A percentile compares a stretch with the other conserved stretches of the same genome.
phyloP scores from a whole-genome alignment of 2,113 vertebrate species.

The Mobula hypostoma region DNA sequence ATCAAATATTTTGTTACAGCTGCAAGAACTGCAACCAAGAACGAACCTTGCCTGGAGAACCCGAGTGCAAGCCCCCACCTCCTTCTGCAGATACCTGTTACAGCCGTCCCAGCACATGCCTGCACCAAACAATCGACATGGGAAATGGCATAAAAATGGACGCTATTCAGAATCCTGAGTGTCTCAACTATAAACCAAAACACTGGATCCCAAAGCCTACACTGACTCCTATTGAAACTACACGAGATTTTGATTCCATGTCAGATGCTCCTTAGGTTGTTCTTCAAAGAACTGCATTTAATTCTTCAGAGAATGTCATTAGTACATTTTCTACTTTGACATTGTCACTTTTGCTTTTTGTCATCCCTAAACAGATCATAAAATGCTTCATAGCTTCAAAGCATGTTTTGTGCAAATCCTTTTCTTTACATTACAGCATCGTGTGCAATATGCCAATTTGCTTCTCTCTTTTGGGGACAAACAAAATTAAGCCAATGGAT shows the following conservation, averaged over 20 bases:
- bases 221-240: neutral
- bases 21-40: neutral
- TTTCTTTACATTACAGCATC: neutral
- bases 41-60: neutral
- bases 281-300: neutral
- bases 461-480: neutral
- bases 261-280: conserved; percentile 15
- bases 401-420: neutral
- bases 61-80: neutral
- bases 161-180: neutral
- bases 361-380: neutral
- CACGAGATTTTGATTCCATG: neutral
- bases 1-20: neutral
- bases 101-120: neutral
- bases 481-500: neutral
- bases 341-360: neutral
- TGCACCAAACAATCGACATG: neutral
- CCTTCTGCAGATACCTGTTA: neutral
- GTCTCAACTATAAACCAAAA: neutral
- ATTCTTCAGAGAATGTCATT: neutral
- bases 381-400: neutral
- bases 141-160: neutral
- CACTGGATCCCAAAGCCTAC: neutral
- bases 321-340: neutral
- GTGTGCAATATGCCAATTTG: neutral